These are phyloP conservation scores for Clupea harengus DNA, from an alignment of 2,113 vertebrate species.

Conservation along the genomic window DNA sequence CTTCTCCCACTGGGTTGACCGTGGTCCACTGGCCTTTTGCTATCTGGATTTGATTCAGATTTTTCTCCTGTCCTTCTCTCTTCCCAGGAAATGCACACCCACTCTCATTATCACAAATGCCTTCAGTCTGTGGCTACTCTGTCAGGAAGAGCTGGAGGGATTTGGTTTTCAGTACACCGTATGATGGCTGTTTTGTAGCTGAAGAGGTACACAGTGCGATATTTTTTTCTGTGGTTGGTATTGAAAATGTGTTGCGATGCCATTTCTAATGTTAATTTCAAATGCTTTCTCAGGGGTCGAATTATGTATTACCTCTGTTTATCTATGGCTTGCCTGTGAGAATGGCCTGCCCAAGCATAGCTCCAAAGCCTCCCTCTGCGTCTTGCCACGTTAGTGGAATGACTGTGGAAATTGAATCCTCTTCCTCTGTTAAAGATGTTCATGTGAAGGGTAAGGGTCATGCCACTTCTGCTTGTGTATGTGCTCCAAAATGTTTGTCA, in stretches of 20 bases:
- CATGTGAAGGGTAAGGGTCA: constrained; percentile 55
- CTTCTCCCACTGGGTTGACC: no score
- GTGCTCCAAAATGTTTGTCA: not conserved
- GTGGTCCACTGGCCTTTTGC: no score
- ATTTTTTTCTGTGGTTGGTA: not conserved
- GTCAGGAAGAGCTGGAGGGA: constrained; percentile 47
- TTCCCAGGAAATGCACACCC: constrained; percentile 54
- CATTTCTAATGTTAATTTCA: not conserved
- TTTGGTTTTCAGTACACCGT: constrained; percentile 60
- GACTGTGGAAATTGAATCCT: constrained; percentile 58
- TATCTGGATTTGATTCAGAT: no score
- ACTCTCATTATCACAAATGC: constrained; percentile 62
- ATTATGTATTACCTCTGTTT: constrained; percentile 61
- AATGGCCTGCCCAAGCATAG: constrained; percentile 59
- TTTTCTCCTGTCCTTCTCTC: no score
- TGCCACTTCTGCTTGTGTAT: no score
- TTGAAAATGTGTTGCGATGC: no score
- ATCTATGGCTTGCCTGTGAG: constrained; percentile 62
- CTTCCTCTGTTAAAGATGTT: constrained; percentile 39
- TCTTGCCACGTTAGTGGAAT: constrained; percentile 64
- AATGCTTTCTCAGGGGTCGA: constrained; percentile 50
- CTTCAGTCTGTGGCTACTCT: constrained; percentile 65
- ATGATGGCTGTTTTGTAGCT: constrained; percentile 66
- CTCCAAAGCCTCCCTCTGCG: constrained; percentile 54
- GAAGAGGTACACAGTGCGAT: constrained; percentile 50